phyloP scores from a whole-genome alignment of 2,888 invertebrate genomes.

The Cordilura impudica region DNA sequence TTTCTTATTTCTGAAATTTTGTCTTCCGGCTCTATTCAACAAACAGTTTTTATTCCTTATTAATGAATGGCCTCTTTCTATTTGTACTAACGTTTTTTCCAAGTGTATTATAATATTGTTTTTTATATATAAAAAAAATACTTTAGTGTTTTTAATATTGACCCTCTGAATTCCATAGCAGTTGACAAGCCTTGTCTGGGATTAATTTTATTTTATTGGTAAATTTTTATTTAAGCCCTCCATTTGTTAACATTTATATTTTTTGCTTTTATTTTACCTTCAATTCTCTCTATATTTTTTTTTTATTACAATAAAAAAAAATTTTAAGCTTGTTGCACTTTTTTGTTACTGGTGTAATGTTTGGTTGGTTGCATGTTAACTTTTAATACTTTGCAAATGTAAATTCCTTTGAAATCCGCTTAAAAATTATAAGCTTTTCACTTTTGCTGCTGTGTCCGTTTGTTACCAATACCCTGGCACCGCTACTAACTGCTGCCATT shows the following conservation, averaged over 20 bases:
- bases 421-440: constrained; percentile 61
- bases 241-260: background rate
- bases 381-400: constrained; percentile 59
- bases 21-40: too few species aligned
- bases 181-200: background rate
- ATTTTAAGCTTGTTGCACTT: constrained; percentile 35
- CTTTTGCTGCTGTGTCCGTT: constrained; percentile 30
- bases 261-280: background rate
- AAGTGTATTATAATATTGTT: too few species aligned
- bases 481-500: constrained; percentile 21
- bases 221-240: background rate
- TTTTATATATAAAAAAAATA: too few species aligned
- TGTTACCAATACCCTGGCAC: background rate
- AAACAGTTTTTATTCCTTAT: too few species aligned
- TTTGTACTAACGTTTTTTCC: too few species aligned
- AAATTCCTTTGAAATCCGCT: constrained; percentile 60
- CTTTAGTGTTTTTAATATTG: background rate
- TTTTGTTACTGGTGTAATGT: background rate
- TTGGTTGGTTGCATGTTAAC: constrained; percentile 41
- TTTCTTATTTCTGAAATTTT: too few species aligned
- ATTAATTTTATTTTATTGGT: background rate
- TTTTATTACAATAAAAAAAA: background rate
- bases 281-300: background rate
- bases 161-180: background rate
- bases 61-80: too few species aligned